Conservation (phyloP, 92 coral and sea anemone genomes). For the Virgularia gustaviana region DNA sequence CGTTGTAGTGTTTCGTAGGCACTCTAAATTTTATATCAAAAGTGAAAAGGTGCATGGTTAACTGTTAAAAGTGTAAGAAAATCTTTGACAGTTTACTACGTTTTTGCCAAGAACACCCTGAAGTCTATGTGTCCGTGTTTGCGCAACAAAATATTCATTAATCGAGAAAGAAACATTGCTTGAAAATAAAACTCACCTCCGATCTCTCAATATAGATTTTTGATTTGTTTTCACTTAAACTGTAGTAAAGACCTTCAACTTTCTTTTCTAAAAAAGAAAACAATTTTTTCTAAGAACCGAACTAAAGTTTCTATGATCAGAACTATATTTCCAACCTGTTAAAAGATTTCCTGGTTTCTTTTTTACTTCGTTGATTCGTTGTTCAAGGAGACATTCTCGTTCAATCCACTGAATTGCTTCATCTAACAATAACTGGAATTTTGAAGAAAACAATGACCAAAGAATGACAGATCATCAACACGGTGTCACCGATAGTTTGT, state of each 20-base stretch:
- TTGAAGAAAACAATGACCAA: not conserved
- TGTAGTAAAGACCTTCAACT: conserved; percentile 63
- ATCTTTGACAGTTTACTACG: too few species aligned
- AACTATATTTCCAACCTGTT: conserved; percentile 56
- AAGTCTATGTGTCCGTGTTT: too few species aligned
- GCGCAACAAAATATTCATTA: too few species aligned
- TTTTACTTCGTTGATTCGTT: conserved; percentile 70
- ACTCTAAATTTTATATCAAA: not conserved
- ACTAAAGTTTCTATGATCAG: not conserved
- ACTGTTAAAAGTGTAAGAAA: too few species aligned
- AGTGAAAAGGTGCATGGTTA: too few species aligned
- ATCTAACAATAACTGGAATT: conserved; percentile 67
- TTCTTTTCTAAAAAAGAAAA: conserved; percentile 62
- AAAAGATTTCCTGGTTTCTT: conserved; percentile 91
- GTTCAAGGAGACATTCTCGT: conserved; percentile 63
- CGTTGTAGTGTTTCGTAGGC: not conserved
- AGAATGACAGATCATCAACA: not conserved
- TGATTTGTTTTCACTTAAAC: conserved; percentile 81
- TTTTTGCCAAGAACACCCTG: too few species aligned
- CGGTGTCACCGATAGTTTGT: too few species aligned
- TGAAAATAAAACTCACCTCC: conserved; percentile 44
- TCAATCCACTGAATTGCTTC: conserved; percentile 81
- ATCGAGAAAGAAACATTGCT: not conserved
- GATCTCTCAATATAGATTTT: conserved; percentile 90
- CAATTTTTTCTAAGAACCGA: not conserved